These are phyloP conservation scores for Dendrolimus pini DNA, from an alignment of 2,888 invertebrate genomes.

Conservation along the genomic window DNA sequence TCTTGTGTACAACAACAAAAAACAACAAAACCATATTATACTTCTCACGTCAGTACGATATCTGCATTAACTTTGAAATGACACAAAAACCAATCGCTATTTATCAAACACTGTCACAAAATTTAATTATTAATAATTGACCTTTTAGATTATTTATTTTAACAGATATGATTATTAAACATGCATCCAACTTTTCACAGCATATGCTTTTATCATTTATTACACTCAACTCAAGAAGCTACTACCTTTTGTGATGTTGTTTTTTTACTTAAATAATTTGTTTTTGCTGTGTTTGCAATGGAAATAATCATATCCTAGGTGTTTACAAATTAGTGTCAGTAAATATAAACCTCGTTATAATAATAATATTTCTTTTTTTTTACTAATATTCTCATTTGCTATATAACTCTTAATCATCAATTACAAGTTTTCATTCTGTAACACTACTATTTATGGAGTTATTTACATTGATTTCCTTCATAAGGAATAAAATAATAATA, in stretches of 20 bases:
- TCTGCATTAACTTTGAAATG: slow-evolving; percentile 19
- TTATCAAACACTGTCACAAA: not conserved
- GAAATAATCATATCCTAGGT: slow-evolving; percentile 39
- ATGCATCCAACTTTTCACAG: slow-evolving; percentile 7
- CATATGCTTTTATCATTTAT: not conserved
- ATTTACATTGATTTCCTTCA: slow-evolving; percentile 67
- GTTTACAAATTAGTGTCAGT: slow-evolving; percentile 36
- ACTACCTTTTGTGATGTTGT: not conserved
- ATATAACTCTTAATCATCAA: slow-evolving; percentile 46
- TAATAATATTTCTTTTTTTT: slow-evolving; percentile 48
- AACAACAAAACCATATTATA: slow-evolving; percentile 68
- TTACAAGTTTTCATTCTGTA: slow-evolving; percentile 55
- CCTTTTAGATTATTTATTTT: slow-evolving; percentile 38
- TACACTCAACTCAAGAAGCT: not conserved
- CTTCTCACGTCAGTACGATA: slow-evolving; percentile 51
- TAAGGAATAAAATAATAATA: slow-evolving; percentile 61
- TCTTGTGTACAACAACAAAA: slow-evolving; percentile 13
- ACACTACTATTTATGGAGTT: slow-evolving; percentile 25
- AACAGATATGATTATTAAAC: slow-evolving; percentile 32
- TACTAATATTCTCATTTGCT: slow-evolving; percentile 50
- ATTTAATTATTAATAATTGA: slow-evolving; percentile 43
- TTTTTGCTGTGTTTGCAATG: slow-evolving; percentile 18
- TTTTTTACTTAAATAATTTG: too few species aligned
- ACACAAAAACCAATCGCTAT: slow-evolving; percentile 3
- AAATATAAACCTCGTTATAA: slow-evolving; percentile 44